phyloP scores from a whole-genome alignment of 2,113 vertebrate genomes.

The Mola mola region DNA sequence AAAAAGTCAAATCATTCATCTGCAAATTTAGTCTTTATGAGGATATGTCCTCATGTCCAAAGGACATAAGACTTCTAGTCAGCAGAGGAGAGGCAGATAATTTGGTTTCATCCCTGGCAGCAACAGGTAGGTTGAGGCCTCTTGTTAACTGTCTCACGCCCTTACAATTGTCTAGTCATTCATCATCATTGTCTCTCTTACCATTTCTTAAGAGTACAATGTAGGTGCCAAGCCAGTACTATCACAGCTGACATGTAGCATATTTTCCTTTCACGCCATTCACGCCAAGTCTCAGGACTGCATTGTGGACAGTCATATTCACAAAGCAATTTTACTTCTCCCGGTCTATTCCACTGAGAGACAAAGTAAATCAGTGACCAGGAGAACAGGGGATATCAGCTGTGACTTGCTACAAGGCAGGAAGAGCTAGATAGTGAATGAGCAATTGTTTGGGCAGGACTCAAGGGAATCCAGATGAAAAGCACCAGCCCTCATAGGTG shows the following conservation, averaged over 20 bases:
- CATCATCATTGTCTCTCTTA: background rate
- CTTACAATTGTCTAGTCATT: constrained; percentile 30
- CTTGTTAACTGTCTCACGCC: background rate
- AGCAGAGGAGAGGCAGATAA: no score
- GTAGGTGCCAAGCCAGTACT: background rate
- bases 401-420: background rate
- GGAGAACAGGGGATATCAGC: constrained; percentile 13
- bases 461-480: constrained; percentile 35
- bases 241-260: constrained; percentile 5
- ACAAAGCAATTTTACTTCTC: constrained; percentile 4
- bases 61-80: no score
- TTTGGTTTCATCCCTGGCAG: no score
- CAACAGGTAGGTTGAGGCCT: no score
- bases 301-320: background rate
- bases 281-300: background rate
- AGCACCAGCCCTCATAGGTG: constrained; percentile 4
- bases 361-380: no score
- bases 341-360: background rate
- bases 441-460: constrained; percentile 35
- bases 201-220: background rate
- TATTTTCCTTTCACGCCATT: constrained; percentile 32
- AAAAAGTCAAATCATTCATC: no score
- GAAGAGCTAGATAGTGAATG: constrained; percentile 17
- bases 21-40: background rate
- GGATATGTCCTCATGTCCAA: background rate